phyloP scores from a whole-genome alignment of 2,888 invertebrate species.

The Diarsia rubi region DNA sequence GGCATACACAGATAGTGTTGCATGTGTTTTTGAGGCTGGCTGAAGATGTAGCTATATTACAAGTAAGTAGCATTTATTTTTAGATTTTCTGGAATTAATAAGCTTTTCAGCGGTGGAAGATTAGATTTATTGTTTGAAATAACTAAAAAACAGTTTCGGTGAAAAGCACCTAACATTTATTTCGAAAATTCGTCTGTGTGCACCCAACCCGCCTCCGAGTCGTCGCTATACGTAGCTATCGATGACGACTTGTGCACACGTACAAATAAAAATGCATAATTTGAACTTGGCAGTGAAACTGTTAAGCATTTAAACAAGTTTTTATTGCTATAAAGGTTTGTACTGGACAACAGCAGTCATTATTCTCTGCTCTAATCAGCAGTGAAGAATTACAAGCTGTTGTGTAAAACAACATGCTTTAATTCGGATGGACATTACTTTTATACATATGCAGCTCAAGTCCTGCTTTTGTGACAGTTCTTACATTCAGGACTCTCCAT shows the following conservation, averaged over 20 bases:
- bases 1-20: slow-evolving; percentile 97
- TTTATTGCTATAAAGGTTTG: neutral
- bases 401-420: neutral
- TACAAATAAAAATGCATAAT: too few relatives aligned
- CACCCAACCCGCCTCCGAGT: too few relatives aligned
- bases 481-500: neutral
- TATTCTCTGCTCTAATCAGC: neutral
- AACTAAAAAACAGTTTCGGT: too few relatives aligned
- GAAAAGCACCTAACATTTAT: too few relatives aligned
- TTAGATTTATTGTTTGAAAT: neutral
- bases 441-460: neutral
- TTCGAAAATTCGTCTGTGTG: too few relatives aligned
- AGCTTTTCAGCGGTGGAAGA: neutral
- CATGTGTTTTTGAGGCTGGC: slow-evolving; percentile 97
- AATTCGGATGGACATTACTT: neutral
- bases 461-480: neutral
- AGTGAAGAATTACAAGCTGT: neutral
- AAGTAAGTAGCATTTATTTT: slow-evolving; percentile 90
- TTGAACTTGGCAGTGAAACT: too few relatives aligned
- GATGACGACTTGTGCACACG: too few relatives aligned
- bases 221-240: too few relatives aligned
- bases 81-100: neutral
- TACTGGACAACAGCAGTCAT: neutral
- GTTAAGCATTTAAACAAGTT: neutral
- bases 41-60: slow-evolving; percentile 97